Evolutionary conservation across 1,140 invertebrate species (phyloP).

Genomic region (Pantala flavescens): DNA sequence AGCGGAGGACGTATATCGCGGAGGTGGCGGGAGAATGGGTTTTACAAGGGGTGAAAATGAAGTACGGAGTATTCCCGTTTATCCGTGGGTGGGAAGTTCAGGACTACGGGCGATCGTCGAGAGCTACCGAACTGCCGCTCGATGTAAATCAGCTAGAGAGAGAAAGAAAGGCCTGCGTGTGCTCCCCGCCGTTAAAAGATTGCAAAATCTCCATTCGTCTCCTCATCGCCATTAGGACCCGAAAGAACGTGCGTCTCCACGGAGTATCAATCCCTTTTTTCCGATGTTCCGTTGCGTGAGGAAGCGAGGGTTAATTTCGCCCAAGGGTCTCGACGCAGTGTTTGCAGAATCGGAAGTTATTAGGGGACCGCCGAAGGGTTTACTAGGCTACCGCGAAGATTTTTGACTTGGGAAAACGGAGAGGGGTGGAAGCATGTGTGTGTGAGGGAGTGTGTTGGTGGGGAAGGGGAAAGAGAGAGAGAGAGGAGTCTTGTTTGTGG

Average conservation of each 20-base stretch:
- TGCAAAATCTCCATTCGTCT: no score
- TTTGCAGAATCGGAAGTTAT: no score
- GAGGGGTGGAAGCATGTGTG: not conserved
- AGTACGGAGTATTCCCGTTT: conserved; percentile 8
- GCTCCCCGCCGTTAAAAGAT: not conserved
- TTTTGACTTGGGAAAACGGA: not conserved
- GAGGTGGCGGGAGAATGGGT: not conserved
- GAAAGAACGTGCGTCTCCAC: no score
- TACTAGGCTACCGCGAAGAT: not conserved
- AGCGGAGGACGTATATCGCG: not conserved
- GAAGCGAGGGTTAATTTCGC: no score
- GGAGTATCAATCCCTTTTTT: no score
- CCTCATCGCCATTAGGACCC: no score
- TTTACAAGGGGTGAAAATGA: conserved; percentile 5
- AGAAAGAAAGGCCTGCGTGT: not conserved
- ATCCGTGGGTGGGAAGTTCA: not conserved
- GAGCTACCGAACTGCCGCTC: not conserved
- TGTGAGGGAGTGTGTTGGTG: not conserved
- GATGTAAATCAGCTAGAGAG: conserved; percentile 5
- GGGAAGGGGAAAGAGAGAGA: not conserved
- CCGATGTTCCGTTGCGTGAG: no score
- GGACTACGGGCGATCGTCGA: not conserved
- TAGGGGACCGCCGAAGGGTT: no score
- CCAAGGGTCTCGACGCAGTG: no score
- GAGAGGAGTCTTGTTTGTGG: not conserved